phyloP scores from a whole-genome alignment of 2,797 vertebrate species.

The Rousettus madagascariensis region DNA sequence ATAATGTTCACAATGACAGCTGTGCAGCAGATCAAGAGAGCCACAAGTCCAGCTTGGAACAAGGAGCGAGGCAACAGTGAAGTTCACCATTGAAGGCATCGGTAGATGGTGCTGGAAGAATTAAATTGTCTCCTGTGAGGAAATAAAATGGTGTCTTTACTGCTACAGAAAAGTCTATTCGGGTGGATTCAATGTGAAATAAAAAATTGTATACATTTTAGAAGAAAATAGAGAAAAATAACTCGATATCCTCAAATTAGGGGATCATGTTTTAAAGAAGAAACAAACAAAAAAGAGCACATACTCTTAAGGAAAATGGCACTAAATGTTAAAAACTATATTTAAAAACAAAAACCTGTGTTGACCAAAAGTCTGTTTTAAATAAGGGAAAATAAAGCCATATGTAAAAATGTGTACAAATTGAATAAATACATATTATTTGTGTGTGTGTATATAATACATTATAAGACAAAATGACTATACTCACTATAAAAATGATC shows the following conservation, averaged over 20 bases:
- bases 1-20: background rate
- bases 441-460: background rate
- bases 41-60: background rate
- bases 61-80: background rate
- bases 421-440: background rate
- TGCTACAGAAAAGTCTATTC: background rate
- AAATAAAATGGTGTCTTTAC: background rate
- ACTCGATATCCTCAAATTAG: background rate
- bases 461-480: background rate
- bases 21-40: background rate
- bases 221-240: background rate
- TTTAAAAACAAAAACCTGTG: background rate
- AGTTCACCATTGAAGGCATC: background rate
- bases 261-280: background rate
- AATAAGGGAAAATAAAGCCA: background rate
- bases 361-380: background rate
- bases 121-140: background rate
- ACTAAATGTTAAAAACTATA: background rate
- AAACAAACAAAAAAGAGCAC: background rate
- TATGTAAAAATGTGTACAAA: background rate
- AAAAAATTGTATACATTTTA: background rate
- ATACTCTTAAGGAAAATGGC: background rate
- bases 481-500: background rate
- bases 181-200: background rate
- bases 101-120: background rate